Base-by-base conservation (phyloP, 2,888 invertebrate genomes). In the Eustalomyia histrio region DNA sequence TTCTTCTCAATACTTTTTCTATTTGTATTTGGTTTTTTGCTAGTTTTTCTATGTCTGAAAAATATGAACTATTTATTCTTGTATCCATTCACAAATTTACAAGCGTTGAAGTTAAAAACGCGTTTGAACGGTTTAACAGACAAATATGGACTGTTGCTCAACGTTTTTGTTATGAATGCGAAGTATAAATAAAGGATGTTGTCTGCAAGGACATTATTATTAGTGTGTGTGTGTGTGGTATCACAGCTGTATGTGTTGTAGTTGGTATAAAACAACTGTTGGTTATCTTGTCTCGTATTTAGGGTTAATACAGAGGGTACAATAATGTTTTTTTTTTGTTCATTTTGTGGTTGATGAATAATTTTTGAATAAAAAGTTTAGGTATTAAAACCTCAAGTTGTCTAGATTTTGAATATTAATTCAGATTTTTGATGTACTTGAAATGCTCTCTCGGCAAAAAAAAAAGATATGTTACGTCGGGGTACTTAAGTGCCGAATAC, bases 51-150 rank as follows among this genome's bases (percentile, higher is more conserved):
- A 7, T 18, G 18, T 7, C 1, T 60, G 29, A 47, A 50, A 2
- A 50, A 53, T 4, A 17, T 52, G 16, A 33, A 43, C 18, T 61
- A 52, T 52, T 52, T 3, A 29, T 52, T 58, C 43, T 24, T 47
- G 14, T 47, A 47, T 47, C n/a, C 43, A 47, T 47, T 14, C n/a
- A 43, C 43, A 9, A 35, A 47, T 61, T 64, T n/a, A n/a, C 33
- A 17, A 72, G 16, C 39, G 39, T 17, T 47, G 64, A 1, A 52
- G 67, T 10, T 24, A 50, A 78, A 55, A 57, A 72, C 55, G 85
- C 87, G 88, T 87, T 87, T 86, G 80, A 83, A 85, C 87, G 85
- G 87, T 84, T 86, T 86, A 87, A 86, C 85, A 83, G 85, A 85
- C 86, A 86, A 86, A 79, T 84, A 83, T 85, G 86, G 86, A 88